Evolutionary conservation across 1,140 invertebrate species (phyloP).

Genomic region (Hyles euphorbiae): DNA sequence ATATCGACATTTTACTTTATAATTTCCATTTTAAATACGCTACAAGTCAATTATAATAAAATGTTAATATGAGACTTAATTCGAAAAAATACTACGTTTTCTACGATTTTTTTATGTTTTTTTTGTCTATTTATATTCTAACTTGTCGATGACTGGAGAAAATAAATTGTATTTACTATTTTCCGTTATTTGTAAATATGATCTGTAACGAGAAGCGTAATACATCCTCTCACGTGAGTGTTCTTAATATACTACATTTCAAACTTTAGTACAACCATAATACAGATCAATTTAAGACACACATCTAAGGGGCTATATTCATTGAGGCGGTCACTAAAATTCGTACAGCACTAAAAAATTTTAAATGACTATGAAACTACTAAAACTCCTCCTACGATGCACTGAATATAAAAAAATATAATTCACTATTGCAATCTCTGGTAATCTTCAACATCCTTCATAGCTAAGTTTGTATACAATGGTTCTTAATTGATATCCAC

Average conservation of each 20-base stretch:
- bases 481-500: conserved; percentile 55
- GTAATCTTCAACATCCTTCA: conserved; percentile 44
- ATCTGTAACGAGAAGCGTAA: not conserved
- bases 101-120: conserved; percentile 44
- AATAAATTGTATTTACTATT: conserved; percentile 35
- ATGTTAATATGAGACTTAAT: conserved; percentile 59
- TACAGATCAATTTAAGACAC: conserved; percentile 31
- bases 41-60: conserved; percentile 61
- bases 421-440: conserved; percentile 70
- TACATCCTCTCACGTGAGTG: conserved; percentile 17
- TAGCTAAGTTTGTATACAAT: conserved; percentile 47
- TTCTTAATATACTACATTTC: conserved; percentile 34
- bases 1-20: conserved; percentile 57
- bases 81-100: conserved; percentile 55
- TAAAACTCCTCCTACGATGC: conserved; percentile 30
- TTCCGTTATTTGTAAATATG: conserved; percentile 10
- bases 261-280: conserved; percentile 42
- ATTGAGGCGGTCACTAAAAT: conserved; percentile 50
- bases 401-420: conserved; percentile 71
- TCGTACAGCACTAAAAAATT: conserved; percentile 39
- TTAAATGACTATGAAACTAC: conserved; percentile 42
- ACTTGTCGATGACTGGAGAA: conserved; percentile 34
- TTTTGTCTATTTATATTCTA: conserved; percentile 26
- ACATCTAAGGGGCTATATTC: conserved; percentile 37
- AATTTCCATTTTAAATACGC: conserved; percentile 57